Percentiles rank a stretch among this genome's conserved stretches.
Evolutionary conservation across 2,797 vertebrate species (phyloP).

Genomic region (Garrulus glandarius): DNA sequence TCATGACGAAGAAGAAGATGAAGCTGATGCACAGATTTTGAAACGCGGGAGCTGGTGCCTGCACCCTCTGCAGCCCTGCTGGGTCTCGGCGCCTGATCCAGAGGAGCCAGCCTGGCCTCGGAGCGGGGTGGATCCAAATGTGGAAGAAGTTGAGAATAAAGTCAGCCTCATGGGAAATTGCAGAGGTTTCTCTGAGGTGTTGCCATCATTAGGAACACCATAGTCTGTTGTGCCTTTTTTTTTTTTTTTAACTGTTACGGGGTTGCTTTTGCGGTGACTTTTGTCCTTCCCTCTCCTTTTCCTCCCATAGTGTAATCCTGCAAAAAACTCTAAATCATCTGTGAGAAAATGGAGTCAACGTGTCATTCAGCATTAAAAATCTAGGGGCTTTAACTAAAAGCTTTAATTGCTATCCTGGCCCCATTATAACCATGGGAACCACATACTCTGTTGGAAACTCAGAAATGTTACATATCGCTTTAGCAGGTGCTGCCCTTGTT

Average conservation of each 20-base stretch:
- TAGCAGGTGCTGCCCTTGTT: not conserved
- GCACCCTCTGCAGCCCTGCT: not conserved
- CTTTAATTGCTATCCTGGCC: not conserved
- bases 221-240: not conserved
- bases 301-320: not conserved
- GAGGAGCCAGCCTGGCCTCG: not conserved
- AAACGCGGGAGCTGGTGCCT: not conserved
- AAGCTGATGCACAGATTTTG: not conserved
- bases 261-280: not conserved
- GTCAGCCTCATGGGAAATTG: not conserved
- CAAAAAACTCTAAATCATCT: not conserved
- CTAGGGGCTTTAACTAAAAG: not conserved
- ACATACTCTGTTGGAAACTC: not conserved
- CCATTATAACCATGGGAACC: conserved; percentile 1
- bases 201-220: not conserved
- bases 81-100: not conserved
- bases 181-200: not conserved
- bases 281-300: not conserved
- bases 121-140: not conserved
- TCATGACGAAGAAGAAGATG: not conserved
- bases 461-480: not conserved
- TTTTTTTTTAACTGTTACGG: not conserved
- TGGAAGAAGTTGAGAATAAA: not conserved
- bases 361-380: conserved; percentile 2
- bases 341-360: not conserved